These are phyloP conservation scores for Coptotermes formosanus DNA, from an alignment of 1,140 invertebrate species.

Conservation along the genomic window DNA sequence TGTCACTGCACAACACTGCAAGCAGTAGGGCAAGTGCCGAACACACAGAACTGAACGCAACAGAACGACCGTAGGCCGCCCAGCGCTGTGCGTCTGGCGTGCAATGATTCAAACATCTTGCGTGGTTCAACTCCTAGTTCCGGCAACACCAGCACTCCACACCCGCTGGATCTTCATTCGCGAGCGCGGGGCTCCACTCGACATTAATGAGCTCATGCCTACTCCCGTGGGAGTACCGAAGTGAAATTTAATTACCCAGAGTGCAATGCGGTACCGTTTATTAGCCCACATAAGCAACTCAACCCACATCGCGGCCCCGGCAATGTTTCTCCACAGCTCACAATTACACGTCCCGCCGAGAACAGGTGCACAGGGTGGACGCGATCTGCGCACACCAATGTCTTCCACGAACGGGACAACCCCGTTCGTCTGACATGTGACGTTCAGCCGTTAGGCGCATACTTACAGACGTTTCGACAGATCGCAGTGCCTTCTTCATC, in stretches of 20 bases:
- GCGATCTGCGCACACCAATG: too few relatives aligned
- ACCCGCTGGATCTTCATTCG: not conserved
- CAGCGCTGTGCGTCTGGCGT: too few relatives aligned
- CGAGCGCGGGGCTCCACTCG: not conserved
- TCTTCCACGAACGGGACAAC: not conserved
- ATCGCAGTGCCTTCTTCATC: too few relatives aligned
- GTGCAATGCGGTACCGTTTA: not conserved
- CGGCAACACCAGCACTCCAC: not conserved
- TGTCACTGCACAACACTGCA: too few relatives aligned
- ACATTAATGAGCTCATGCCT: not conserved
- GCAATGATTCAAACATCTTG: not conserved
- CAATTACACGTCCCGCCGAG: not conserved
- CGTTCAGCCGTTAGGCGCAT: too few relatives aligned
- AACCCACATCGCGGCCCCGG: not conserved
- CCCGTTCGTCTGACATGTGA: not conserved
- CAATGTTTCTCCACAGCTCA: not conserved
- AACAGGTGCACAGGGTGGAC: not conserved
- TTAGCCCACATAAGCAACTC: not conserved
- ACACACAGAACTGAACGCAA: too few relatives aligned
- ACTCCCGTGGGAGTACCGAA: not conserved
- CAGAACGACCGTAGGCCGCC: too few relatives aligned
- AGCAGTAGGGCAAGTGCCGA: too few relatives aligned
- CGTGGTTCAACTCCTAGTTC: not conserved
- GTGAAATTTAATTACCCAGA: slow-evolving; percentile 12
- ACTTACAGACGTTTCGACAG: too few relatives aligned